phyloP scores from a whole-genome alignment of 2,888 invertebrate genomes.

The Trichogramma evanescens region DNA sequence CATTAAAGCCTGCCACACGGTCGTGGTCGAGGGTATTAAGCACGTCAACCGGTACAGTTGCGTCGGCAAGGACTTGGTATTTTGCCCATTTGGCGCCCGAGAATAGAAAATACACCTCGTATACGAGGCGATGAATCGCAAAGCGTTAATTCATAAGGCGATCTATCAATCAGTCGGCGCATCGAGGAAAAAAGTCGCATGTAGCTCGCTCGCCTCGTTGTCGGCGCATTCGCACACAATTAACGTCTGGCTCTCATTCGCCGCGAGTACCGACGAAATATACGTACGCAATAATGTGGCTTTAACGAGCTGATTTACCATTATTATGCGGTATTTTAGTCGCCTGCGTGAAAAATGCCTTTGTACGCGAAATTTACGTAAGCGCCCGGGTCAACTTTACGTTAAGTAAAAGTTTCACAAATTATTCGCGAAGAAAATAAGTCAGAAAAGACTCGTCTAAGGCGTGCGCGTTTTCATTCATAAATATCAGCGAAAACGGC shows the following conservation, averaged over 20 bases:
- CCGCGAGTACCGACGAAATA: slow-evolving; percentile 25
- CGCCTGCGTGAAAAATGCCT: slow-evolving; percentile 22
- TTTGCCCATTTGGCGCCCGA: no score
- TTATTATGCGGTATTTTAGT: slow-evolving; percentile 20
- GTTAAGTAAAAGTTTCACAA: not conserved
- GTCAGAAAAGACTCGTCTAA: not conserved
- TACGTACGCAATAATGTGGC: slow-evolving; percentile 10
- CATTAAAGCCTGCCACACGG: no score
- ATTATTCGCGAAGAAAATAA: not conserved
- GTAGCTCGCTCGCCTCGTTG: slow-evolving; percentile 25
- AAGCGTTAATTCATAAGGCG: no score
- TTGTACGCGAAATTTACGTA: slow-evolving; percentile 22
- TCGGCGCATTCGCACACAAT: slow-evolving; percentile 34
- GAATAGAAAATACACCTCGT: no score
- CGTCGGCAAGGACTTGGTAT: no score
- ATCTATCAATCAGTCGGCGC: no score
- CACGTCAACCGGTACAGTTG: no score
- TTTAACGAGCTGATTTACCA: slow-evolving; percentile 32
- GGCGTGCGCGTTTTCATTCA: slow-evolving; percentile 36
- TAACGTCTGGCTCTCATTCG: slow-evolving; percentile 33
- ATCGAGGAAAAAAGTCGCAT: no score
- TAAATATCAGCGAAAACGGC: slow-evolving; percentile 47
- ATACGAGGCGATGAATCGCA: no score
- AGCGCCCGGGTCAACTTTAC: no score
- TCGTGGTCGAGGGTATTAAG: no score